Conservation (phyloP, 2,888 invertebrate genomes). For the Sphaerophoria taeniata region DNA sequence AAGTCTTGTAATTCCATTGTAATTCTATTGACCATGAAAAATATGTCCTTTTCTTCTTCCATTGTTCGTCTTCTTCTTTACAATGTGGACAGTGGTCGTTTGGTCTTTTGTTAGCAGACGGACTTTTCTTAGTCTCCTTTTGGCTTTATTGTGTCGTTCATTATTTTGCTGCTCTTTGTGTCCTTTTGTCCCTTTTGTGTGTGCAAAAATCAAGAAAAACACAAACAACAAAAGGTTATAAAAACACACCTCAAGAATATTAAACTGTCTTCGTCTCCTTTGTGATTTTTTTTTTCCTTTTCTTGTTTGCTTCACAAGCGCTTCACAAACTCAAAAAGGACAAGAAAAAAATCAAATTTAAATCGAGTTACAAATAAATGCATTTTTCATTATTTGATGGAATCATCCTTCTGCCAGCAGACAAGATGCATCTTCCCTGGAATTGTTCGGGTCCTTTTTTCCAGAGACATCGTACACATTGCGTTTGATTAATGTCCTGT, state of each 20-base stretch:
- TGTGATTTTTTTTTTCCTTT: not conserved
- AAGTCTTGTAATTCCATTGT: conserved; percentile 72
- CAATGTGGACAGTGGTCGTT: not conserved
- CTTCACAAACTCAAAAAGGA: conserved; percentile 8
- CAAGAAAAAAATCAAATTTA: conserved; percentile 56
- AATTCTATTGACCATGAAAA: conserved; percentile 67
- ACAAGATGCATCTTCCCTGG: conserved; percentile 14
- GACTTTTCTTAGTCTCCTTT: conserved; percentile 49
- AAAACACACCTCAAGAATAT: conserved; percentile 53
- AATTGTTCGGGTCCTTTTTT: not conserved
- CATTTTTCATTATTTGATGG: conserved; percentile 41
- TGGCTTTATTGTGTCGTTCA: conserved; percentile 47
- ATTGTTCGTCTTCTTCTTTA: not conserved
- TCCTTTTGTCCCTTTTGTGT: conserved; percentile 26
- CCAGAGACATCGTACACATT: conserved; percentile 66
- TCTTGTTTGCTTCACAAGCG: conserved; percentile 23
- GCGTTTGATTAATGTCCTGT: conserved; percentile 70
- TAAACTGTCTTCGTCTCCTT: conserved; percentile 2
- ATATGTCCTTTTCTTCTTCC: conserved; percentile 61
- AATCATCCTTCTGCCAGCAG: conserved; percentile 26
- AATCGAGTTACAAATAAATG: conserved; percentile 67
- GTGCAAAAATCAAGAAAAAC: conserved; percentile 27
- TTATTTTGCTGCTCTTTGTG: conserved; percentile 35
- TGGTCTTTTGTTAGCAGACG: conserved; percentile 44
- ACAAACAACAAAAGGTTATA: conserved; percentile 33